A percentile compares a stretch with the other conserved stretches of the same genome.
These are phyloP conservation scores for Cassiopea andromeda DNA, from an alignment of 30 jellyfish, hydroid and myxozoan genomes.

Conservation along the genomic window DNA sequence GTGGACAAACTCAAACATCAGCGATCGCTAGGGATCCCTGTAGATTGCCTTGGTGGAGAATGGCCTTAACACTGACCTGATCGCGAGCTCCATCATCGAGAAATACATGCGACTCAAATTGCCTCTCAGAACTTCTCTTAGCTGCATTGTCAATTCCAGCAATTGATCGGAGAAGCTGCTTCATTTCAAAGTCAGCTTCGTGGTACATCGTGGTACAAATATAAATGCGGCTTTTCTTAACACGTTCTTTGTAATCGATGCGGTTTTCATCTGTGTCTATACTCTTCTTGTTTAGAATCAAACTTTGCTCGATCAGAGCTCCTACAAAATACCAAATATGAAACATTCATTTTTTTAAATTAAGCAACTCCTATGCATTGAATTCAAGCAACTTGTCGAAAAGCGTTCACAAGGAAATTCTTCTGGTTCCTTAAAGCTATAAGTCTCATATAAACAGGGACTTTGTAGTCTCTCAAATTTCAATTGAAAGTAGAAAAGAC, in stretches of 20 bases:
- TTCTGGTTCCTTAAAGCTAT: neutral
- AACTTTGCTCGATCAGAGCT: conserved; percentile 77
- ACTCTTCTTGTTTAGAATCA: conserved; percentile 78
- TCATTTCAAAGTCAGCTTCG: conserved; percentile 98
- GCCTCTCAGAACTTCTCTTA: conserved; percentile 65
- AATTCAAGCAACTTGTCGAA: neutral
- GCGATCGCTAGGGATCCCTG: neutral
- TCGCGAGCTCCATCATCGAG: conserved; percentile 96
- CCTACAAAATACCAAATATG: conserved; percentile 45
- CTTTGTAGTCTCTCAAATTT: too few relatives aligned
- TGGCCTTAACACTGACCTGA: conserved; percentile 7
- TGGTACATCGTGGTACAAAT: conserved; percentile 98
- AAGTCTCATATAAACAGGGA: too few relatives aligned
- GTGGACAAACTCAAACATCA: too few relatives aligned
- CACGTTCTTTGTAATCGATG: conserved; percentile 75
- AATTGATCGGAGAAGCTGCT: conserved; percentile 87
- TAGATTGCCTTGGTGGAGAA: neutral
- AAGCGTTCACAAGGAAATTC: neutral
- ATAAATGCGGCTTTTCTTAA: conserved; percentile 73
- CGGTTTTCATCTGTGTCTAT: conserved; percentile 75
- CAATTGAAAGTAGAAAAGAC: too few relatives aligned
- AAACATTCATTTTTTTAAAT: neutral
- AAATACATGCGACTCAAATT: conserved; percentile 85
- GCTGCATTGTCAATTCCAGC: conserved; percentile 86
- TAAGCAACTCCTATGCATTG: neutral